A percentile compares a stretch with the other conserved stretches of the same genome.
These are phyloP conservation scores for Chydorus sphaericus DNA, from an alignment of 2,888 invertebrate species.

Conservation along the genomic window DNA sequence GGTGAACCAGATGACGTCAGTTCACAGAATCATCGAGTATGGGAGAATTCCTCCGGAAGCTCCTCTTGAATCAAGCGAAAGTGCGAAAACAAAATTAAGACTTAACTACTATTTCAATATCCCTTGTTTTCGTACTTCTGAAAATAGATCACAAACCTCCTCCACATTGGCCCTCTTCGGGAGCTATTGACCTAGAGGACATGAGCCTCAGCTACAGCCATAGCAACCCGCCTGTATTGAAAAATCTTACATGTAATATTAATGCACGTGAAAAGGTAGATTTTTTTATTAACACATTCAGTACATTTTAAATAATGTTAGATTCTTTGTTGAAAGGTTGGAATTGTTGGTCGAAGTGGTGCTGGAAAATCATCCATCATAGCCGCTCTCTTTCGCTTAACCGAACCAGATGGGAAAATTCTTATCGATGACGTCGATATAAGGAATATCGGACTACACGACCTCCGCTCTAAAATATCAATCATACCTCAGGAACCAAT, in stretches of 20 bases:
- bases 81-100: too few species aligned
- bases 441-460: conserved; percentile 37
- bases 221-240: conserved; percentile 34
- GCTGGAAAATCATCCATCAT: conserved; percentile 32
- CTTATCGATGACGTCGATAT: conserved; percentile 32
- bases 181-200: too few species aligned
- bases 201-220: too few species aligned
- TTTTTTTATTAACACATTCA: background rate
- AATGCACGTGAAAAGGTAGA: conserved; percentile 31
- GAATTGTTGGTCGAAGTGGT: conserved; percentile 24
- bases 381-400: conserved; percentile 31
- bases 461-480: conserved; percentile 63
- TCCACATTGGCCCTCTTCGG: too few species aligned
- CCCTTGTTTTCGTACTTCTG: too few species aligned
- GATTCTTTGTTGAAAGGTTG: conserved; percentile 14
- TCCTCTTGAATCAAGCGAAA: conserved; percentile 32
- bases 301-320: too few species aligned
- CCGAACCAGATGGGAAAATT: conserved; percentile 29
- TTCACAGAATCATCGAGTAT: conserved; percentile 38
- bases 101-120: too few species aligned
- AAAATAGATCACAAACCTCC: too few species aligned
- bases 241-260: conserved; percentile 29
- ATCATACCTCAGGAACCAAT: conserved; percentile 90
- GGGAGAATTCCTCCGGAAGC: conserved; percentile 55
- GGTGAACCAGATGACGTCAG: conserved; percentile 65